Conservation (phyloP, 2,797 vertebrate genomes). For the Chrysocyon brachyurus region DNA sequence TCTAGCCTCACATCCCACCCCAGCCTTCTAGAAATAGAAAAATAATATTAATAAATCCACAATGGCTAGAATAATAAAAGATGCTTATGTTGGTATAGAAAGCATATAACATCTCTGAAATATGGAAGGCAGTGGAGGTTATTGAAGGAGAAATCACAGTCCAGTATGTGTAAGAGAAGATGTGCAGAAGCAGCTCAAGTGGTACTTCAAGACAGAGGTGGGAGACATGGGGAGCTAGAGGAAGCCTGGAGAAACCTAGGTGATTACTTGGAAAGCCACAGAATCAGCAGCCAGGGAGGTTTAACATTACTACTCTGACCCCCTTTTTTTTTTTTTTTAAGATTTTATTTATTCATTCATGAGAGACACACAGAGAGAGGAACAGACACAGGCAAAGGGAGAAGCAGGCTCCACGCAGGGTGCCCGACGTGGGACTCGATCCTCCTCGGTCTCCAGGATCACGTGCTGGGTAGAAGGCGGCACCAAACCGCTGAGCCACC, state of each 20-base stretch:
- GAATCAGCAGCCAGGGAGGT: background rate
- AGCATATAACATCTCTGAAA: background rate
- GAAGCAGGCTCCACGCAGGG: too few relatives aligned
- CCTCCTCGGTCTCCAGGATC: too few relatives aligned
- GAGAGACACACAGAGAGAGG: too few relatives aligned
- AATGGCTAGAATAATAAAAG: background rate
- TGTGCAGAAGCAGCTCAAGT: background rate
- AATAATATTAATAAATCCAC: constrained; percentile 29
- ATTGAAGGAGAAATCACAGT: background rate
- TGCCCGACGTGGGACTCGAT: too few relatives aligned
- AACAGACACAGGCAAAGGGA: too few relatives aligned
- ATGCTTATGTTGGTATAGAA: constrained; percentile 5
- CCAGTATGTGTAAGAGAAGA: background rate
- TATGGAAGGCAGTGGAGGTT: background rate
- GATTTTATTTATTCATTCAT: too few relatives aligned
- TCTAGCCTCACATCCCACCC: background rate
- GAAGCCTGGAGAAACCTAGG: background rate
- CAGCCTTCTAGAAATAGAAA: constrained; percentile 41
- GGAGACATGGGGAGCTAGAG: background rate
- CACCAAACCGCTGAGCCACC: too few relatives aligned
- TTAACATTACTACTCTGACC: background rate
- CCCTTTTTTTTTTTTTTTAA: background rate
- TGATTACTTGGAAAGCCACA: background rate
- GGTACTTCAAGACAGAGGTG: background rate
- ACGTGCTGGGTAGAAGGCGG: too few relatives aligned